Base-by-base conservation (phyloP, 2,113 vertebrate genomes). In the Melanocharis versteri region DNA sequence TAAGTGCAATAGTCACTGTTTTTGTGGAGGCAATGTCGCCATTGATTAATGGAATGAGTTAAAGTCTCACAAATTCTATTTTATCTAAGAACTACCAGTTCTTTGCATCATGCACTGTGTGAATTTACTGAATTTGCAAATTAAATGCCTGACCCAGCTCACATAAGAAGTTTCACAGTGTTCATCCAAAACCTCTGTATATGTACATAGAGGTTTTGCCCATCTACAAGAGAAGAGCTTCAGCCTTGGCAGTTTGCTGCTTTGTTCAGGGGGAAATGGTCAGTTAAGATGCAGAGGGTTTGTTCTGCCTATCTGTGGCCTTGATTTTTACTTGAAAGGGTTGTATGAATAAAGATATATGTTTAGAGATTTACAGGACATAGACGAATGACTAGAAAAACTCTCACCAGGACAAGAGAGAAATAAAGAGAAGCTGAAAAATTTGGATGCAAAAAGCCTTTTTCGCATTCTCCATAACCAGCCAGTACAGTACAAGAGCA, bases 41-140 rank as follows among this genome's bases (percentile, higher is more conserved):
- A 47, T 40, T 68, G 60, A 93, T 92, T 81, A 75, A 48, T 27
- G 27, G 35, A 83, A 66, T 54, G 35, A 15, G 18, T 71, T 94
- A 82, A 19, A 62, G 18, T 10, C 12, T 87, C 39, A 35, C 15
- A 54, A 62, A 83, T 72, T 84, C 58, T 58, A 39, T 51, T 85
- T 88, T 54, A 15, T 76, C 27, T 69, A 77, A 72, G 65, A 82
- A 58, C 53, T 53, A 30, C 23, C 47, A 30, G 17, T 30, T 48
- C 42, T 95, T 94, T 93, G 12, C 33, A 11, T 93, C 33, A 31
- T 35, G 7, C 21, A 47, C 16, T 68, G 26, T 45, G 48, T 84
- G 65, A 89, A 84, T 93, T 75, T 79, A 79, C 33, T 87, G 57
- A 13, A 44, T 83, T 65, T 77, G 11, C 27, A 91, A 95, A 95